Percentiles rank a stretch among this genome's conserved stretches.
Conservation (phyloP, 2,888 invertebrate genomes). For the Drosophila rubida region DNA sequence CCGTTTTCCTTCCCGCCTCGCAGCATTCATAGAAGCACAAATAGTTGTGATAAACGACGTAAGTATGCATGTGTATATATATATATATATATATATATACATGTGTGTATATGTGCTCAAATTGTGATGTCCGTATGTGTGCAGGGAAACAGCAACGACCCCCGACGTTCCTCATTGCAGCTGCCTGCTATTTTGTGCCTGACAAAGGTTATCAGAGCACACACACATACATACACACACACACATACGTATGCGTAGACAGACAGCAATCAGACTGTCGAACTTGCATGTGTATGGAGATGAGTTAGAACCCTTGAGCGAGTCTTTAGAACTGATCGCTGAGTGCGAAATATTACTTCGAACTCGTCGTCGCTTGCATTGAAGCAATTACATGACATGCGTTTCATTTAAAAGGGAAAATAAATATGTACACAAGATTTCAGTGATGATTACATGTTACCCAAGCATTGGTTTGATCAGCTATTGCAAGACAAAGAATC, state of each 20-base stretch:
- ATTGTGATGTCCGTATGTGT: constrained; percentile 6
- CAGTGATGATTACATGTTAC: neutral
- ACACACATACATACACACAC: constrained; percentile 19
- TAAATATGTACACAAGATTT: too few relatives aligned
- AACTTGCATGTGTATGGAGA: too few relatives aligned
- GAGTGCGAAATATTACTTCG: too few relatives aligned
- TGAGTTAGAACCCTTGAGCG: too few relatives aligned
- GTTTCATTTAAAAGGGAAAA: too few relatives aligned
- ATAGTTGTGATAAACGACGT: constrained; percentile 9
- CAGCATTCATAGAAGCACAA: too few relatives aligned
- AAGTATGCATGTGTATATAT: neutral
- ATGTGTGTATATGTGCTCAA: neutral
- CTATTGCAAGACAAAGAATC: constrained; percentile 16
- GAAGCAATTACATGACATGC: too few relatives aligned
- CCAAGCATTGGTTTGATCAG: neutral
- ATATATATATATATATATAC: too few relatives aligned
- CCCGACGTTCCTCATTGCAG: constrained; percentile 50
- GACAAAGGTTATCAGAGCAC: constrained; percentile 64
- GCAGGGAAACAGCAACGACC: constrained; percentile 12
- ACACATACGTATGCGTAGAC: constrained; percentile 13
- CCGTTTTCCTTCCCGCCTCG: constrained; percentile 47
- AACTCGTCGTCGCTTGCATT: too few relatives aligned
- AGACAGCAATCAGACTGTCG: neutral
- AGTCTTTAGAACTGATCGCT: too few relatives aligned
- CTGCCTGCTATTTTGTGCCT: constrained; percentile 46